A percentile compares a stretch with the other conserved stretches of the same genome.
Conservation (phyloP, 2,888 invertebrate species). For the Chelonus formosanus region DNA sequence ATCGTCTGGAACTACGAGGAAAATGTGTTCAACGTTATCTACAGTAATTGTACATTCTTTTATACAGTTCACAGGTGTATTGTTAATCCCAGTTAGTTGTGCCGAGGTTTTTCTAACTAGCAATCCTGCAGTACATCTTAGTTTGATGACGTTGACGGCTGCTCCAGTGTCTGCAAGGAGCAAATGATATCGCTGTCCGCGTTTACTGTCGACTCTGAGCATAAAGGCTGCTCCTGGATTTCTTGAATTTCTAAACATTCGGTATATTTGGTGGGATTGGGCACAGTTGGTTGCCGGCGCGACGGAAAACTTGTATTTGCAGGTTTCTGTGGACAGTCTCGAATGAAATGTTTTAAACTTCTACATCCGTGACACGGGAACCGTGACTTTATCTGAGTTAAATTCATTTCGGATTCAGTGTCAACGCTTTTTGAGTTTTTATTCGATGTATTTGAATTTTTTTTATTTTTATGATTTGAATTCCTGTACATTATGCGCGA, state of each 20-base stretch:
- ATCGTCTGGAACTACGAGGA: conserved; percentile 23
- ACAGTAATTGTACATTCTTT: conserved; percentile 23
- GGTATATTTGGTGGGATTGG: conserved; percentile 17
- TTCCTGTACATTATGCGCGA: not conserved
- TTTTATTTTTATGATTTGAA: not conserved
- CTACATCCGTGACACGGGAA: conserved; percentile 27
- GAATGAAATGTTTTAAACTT: conserved; percentile 14
- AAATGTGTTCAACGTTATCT: conserved; percentile 10
- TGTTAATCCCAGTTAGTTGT: conserved; percentile 23
- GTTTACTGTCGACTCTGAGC: conserved; percentile 8
- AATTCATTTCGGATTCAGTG: not conserved
- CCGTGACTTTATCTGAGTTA: not conserved
- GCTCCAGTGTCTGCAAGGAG: conserved; percentile 32
- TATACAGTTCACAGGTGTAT: conserved; percentile 11
- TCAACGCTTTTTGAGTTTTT: not conserved
- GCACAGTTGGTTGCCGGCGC: conserved; percentile 10
- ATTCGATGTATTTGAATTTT: not conserved
- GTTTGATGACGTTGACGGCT: conserved; percentile 28
- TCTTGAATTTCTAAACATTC: conserved; percentile 19
- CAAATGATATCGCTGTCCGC: conserved; percentile 10
- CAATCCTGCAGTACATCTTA: conserved; percentile 6
- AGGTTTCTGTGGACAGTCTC: conserved; percentile 15
- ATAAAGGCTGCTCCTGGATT: conserved; percentile 25
- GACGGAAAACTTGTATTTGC: conserved; percentile 11
- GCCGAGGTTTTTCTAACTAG: conserved; percentile 12